Evolutionary conservation across 2,888 invertebrate genomes (phyloP).

Genomic region (Clistopyga incitator): DNA sequence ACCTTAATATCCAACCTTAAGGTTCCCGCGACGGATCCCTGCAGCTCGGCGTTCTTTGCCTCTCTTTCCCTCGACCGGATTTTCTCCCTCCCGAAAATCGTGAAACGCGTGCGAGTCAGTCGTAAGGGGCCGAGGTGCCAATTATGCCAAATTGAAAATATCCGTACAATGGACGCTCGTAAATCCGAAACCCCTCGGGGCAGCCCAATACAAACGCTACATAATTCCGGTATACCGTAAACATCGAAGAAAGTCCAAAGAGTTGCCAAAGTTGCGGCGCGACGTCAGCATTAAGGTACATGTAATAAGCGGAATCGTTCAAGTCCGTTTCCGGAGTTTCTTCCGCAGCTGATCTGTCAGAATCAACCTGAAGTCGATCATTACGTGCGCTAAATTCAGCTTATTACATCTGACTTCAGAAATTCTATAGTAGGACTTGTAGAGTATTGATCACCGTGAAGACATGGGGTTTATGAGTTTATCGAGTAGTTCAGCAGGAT

Average conservation of each 20-base stretch:
- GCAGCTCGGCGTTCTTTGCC: slow-evolving; percentile 18
- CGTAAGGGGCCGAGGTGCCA: slow-evolving; percentile 68
- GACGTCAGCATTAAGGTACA: slow-evolving; percentile 19
- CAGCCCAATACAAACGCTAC: slow-evolving; percentile 1
- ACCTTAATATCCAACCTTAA: background rate
- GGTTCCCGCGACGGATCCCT: slow-evolving; percentile 12
- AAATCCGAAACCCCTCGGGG: slow-evolving; percentile 63
- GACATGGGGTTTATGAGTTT: too few species aligned
- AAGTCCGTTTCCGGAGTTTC: slow-evolving; percentile 13
- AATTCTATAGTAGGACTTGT: too few species aligned
- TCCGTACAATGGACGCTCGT: slow-evolving; percentile 69
- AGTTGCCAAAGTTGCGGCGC: slow-evolving; percentile 28
- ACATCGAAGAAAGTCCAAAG: slow-evolving; percentile 34
- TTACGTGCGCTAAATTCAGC: too few species aligned
- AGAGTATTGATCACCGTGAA: too few species aligned
- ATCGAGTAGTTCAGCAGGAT: too few species aligned
- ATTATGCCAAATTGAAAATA: slow-evolving; percentile 77
- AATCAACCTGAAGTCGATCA: background rate
- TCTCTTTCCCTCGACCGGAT: slow-evolving; percentile 16
- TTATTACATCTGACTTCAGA: too few species aligned
- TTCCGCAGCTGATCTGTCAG: background rate
- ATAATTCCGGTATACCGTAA: slow-evolving; percentile 17
- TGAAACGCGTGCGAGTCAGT: slow-evolving; percentile 58
- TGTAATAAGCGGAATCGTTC: slow-evolving; percentile 35
- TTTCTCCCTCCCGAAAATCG: slow-evolving; percentile 9